Base-by-base conservation (phyloP, 1,140 invertebrate species). In the Venustaconcha ellipsiformis region DNA sequence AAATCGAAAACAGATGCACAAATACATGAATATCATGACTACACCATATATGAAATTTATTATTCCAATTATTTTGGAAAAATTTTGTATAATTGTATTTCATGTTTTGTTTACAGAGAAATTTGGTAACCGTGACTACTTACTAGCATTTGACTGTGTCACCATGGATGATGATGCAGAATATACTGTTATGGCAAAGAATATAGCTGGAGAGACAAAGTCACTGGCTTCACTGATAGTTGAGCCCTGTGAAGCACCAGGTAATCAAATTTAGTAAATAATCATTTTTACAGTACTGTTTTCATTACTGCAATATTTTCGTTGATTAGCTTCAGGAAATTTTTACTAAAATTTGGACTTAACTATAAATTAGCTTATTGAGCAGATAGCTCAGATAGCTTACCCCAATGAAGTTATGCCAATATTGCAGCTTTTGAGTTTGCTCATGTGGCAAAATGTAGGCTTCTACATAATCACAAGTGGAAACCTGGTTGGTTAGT, bases 111-210 rank as follows among this genome's bases (percentile, higher is more conserved):
- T 80, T 84, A 8, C 79, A 89, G 87, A 88, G 58, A 86, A 87
- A 67, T 84, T 86, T 78, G 88, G 88, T 57, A 89, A 89, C 74
- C 81, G 88, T 37, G 87, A 88, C 72, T 88, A 89, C 81, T 78
- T 87, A 37, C 76, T 89, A 72, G 82, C 81, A 14, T 85, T 89
- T 26, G 84, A 86, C 55, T 80, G 78, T 66, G 87, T 83, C 3
- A 86, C 85, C 0, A 80, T 87, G 79, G 83, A 89, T 66, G 85
- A 89, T 70, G 88, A 89, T 83, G 88, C 88, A 2, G 88, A 89
- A 70, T 89, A 88, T 67, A 83, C 80, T 59, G 87, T 87, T 15
- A 65, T 83, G 30, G 88, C 87, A 12, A 83, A 80, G 58, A 89
- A 89, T 71, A 78, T 87, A 23, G 84, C 83, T n/a, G 88, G 88